Conservation (phyloP, 2,888 invertebrate species). For the Chymomyza amoena region DNA sequence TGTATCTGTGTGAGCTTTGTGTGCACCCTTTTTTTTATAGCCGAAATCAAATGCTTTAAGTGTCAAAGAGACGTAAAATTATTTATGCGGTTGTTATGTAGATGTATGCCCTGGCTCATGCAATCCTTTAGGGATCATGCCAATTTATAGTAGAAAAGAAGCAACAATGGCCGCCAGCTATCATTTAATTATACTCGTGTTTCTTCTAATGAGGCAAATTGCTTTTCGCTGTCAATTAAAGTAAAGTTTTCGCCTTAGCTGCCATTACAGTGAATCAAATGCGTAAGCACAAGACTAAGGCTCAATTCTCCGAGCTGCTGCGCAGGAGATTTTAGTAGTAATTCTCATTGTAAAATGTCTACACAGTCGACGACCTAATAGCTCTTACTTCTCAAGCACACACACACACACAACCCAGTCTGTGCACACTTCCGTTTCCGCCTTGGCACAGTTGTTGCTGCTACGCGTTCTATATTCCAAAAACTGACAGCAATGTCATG, state of each 20-base stretch:
- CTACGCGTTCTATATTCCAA: conserved; percentile 46
- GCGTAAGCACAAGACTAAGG: conserved; percentile 16
- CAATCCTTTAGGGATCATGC: neutral
- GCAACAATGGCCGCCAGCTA: conserved; percentile 11
- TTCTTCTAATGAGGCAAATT: conserved; percentile 69
- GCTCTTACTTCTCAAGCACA: neutral
- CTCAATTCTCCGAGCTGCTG: too few species aligned
- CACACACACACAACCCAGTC: neutral
- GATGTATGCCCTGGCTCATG: neutral
- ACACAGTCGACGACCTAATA: conserved; percentile 1
- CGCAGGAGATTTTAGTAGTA: conserved; percentile 44
- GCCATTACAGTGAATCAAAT: conserved; percentile 60
- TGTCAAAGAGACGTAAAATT: neutral
- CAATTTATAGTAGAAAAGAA: neutral
- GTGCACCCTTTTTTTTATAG: conserved; percentile 46
- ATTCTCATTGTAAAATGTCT: conserved; percentile 46
- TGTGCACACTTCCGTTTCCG: conserved; percentile 56
- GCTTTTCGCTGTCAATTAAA: conserved; percentile 73
- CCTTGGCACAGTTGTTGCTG: conserved; percentile 35
- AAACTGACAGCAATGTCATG: conserved; percentile 40
- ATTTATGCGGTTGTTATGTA: neutral
- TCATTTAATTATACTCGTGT: conserved; percentile 70
- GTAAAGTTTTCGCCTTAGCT: conserved; percentile 64
- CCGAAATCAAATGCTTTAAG: neutral
- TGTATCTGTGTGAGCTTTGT: conserved; percentile 10